phyloP scores from a whole-genome alignment of 1,140 invertebrate genomes.

The Latrodectus geometricus region DNA sequence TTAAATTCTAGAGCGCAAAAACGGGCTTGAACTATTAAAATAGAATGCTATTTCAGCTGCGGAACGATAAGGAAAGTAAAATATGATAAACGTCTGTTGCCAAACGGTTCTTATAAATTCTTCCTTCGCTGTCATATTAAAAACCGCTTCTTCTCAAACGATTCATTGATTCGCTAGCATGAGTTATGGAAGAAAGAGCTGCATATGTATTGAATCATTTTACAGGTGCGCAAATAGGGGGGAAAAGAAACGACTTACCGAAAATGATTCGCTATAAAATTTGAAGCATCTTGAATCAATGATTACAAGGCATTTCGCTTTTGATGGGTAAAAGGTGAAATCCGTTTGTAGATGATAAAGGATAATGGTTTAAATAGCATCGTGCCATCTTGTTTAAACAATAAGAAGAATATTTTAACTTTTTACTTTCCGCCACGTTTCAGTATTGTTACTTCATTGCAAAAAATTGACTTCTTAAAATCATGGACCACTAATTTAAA shows the following conservation, averaged over 20 bases:
- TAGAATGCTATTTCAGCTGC: neutral
- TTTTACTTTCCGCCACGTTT: too few relatives aligned
- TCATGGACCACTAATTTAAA: too few relatives aligned
- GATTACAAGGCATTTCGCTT: neutral
- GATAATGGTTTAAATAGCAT: neutral
- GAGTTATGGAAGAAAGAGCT: neutral
- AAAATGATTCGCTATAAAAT: neutral
- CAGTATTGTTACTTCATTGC: too few relatives aligned
- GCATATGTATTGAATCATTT: conserved; percentile 4
- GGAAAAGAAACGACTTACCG: neutral
- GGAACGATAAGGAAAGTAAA: neutral
- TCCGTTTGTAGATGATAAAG: neutral
- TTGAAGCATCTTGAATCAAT: conserved; percentile 12
- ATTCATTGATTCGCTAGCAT: conserved; percentile 4
- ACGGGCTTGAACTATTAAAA: too few relatives aligned
- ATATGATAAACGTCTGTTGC: conserved; percentile 21
- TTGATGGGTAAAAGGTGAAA: neutral
- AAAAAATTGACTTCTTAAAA: too few relatives aligned
- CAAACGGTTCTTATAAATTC: conserved; percentile 17
- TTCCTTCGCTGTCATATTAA: conserved; percentile 25
- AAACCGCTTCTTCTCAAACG: conserved; percentile 33
- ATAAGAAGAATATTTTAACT: neutral
- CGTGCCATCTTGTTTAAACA: conserved; percentile 20
- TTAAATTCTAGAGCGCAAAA: too few relatives aligned
- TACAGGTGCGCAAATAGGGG: neutral